Evolutionary conservation across 2,113 vertebrate genomes (phyloP).

Genomic region (Podiceps cristatus): DNA sequence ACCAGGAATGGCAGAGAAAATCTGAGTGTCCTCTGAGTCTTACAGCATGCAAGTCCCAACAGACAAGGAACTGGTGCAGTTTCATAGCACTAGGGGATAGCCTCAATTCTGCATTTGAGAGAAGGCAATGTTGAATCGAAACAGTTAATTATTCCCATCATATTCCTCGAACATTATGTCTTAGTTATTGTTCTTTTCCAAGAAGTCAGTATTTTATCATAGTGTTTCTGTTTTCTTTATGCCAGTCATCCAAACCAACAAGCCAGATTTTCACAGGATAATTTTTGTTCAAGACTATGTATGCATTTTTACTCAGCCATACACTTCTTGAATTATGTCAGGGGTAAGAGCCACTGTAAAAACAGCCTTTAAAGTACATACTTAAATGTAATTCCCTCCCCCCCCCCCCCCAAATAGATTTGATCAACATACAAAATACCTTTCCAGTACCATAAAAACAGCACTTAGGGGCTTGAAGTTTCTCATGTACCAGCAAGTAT

Average conservation of each 20-base stretch:
- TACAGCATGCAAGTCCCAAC: neutral
- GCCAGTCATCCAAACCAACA: neutral
- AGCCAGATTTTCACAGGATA: neutral
- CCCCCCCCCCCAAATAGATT: neutral
- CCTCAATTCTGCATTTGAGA: neutral
- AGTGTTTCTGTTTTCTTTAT: neutral
- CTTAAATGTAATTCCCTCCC: neutral
- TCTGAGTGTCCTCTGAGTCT: neutral
- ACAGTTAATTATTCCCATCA: neutral
- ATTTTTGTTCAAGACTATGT: neutral
- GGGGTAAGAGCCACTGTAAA: neutral
- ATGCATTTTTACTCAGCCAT: neutral
- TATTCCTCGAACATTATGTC: neutral
- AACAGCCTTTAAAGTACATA: neutral
- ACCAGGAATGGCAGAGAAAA: neutral
- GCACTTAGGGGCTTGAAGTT: neutral
- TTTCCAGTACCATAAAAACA: neutral
- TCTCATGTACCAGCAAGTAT: neutral
- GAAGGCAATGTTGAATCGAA: neutral
- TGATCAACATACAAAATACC: neutral
- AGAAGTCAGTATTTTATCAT: neutral
- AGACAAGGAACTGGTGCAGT: neutral
- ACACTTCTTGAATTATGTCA: neutral
- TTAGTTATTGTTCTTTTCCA: neutral
- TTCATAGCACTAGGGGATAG: neutral